phyloP scores from a whole-genome alignment of 2,888 invertebrate species.

The Orthosia incerta region DNA sequence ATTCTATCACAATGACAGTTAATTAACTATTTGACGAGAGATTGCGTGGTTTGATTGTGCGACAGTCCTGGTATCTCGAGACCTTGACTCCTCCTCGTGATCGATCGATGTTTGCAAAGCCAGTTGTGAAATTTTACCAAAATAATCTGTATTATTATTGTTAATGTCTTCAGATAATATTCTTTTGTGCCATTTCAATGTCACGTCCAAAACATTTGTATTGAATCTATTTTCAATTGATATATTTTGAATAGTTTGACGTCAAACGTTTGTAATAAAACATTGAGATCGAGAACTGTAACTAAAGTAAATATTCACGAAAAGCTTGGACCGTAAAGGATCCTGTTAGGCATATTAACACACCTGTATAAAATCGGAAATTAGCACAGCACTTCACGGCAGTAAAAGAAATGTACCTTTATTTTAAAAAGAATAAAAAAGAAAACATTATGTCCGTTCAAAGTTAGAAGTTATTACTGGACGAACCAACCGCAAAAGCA shows the following conservation, averaged over 20 bases:
- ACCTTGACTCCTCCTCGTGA: conserved; percentile 75
- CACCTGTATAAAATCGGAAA: conserved; percentile 29
- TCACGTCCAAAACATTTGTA: conserved; percentile 48
- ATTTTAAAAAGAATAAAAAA: conserved; percentile 27
- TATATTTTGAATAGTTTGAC: conserved; percentile 47
- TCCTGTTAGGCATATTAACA: neutral
- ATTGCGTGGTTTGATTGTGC: conserved; percentile 76
- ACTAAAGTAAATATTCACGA: conserved; percentile 42
- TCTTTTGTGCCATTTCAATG: conserved; percentile 64
- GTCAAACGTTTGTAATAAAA: conserved; percentile 48
- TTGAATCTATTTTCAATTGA: conserved; percentile 53
- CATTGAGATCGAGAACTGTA: conserved; percentile 7
- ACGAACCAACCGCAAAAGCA: conserved; percentile 48
- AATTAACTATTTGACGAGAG: conserved; percentile 80
- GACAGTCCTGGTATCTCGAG: conserved; percentile 67
- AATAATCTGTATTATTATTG: conserved; percentile 52
- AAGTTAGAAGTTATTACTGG: conserved; percentile 33
- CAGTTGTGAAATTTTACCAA: conserved; percentile 63
- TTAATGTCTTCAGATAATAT: conserved; percentile 51
- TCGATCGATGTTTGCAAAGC: conserved; percentile 59
- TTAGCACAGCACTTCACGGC: neutral
- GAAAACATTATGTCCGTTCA: conserved; percentile 1
- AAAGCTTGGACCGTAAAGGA: conserved; percentile 26
- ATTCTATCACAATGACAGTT: conserved; percentile 76
- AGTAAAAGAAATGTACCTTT: neutral